These are phyloP conservation scores for Dysmachus trigonus DNA, from an alignment of 2,888 invertebrate species.

Conservation along the genomic window DNA sequence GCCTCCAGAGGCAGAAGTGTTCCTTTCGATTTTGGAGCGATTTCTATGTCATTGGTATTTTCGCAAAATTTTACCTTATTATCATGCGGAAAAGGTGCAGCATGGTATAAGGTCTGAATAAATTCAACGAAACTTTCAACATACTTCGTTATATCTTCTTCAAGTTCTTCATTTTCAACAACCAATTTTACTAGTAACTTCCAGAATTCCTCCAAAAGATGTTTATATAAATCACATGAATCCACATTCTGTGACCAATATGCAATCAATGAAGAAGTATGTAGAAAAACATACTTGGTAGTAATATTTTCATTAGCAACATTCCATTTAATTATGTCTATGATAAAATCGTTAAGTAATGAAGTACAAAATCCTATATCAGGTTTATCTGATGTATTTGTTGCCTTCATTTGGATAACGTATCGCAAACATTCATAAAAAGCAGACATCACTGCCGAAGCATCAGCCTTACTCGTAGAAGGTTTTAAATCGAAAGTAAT, in stretches of 20 bases:
- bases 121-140: conserved; percentile 65
- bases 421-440: conserved; percentile 80
- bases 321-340: conserved; percentile 65
- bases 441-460: conserved; percentile 72
- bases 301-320: conserved; percentile 62
- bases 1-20: conserved; percentile 44
- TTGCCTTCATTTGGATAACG: conserved; percentile 65
- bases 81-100: conserved; percentile 62
- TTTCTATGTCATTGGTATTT: conserved; percentile 47
- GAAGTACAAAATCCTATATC: conserved; percentile 43
- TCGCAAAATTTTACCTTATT: conserved; percentile 68
- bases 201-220: conserved; percentile 58
- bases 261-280: conserved; percentile 66
- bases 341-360: conserved; percentile 54
- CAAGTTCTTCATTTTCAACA: conserved; percentile 52
- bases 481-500: conserved; percentile 68
- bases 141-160: conserved; percentile 53
- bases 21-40: conserved; percentile 37
- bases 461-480: conserved; percentile 73
- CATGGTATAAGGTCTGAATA: conserved; percentile 57
- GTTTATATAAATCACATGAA: conserved; percentile 54
- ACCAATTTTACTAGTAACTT: conserved; percentile 55
- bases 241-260: conserved; percentile 68
- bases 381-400: conserved; percentile 48
- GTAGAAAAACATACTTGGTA: conserved; percentile 66